Percentiles rank a stretch among this genome's conserved stretches.
These are phyloP conservation scores for Stenurella melanura DNA, from an alignment of 2,888 invertebrate genomes.

Conservation along the genomic window DNA sequence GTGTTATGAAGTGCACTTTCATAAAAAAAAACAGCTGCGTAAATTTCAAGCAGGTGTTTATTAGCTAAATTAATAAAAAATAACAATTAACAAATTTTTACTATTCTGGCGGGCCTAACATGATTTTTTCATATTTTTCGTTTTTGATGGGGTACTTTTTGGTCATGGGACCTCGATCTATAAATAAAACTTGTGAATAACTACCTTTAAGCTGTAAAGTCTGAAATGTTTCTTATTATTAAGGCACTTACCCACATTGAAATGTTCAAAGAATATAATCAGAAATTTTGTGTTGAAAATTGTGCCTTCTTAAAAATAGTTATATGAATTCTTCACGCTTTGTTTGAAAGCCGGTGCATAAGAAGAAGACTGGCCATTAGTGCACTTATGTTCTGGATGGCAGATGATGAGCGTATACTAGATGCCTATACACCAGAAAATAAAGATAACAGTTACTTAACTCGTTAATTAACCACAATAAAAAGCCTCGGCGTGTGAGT, in stretches of 20 bases:
- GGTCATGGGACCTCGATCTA: too few relatives aligned
- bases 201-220: not conserved
- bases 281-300: not conserved
- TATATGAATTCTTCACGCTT: not conserved
- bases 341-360: not conserved
- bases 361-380: not conserved
- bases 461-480: slow-evolving; percentile 27
- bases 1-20: too few relatives aligned
- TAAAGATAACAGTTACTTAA: slow-evolving; percentile 33
- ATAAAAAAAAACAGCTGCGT: too few relatives aligned
- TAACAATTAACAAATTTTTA: too few relatives aligned
- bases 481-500: not conserved
- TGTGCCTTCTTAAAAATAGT: not conserved
- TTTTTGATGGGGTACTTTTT: too few relatives aligned
- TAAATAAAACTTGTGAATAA: not conserved
- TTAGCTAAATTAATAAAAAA: too few relatives aligned
- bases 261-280: not conserved
- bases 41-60: too few relatives aligned
- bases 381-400: slow-evolving; percentile 35
- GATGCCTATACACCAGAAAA: slow-evolving; percentile 36
- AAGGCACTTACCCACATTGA: not conserved
- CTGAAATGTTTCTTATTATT: not conserved
- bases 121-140: too few relatives aligned
- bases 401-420: slow-evolving; percentile 40
- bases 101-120: too few relatives aligned